Evolutionary conservation across 2,888 invertebrate genomes (phyloP), one percentile per base, ranked within the genome.

Genomic region (Spicauda simplicius): DNA sequence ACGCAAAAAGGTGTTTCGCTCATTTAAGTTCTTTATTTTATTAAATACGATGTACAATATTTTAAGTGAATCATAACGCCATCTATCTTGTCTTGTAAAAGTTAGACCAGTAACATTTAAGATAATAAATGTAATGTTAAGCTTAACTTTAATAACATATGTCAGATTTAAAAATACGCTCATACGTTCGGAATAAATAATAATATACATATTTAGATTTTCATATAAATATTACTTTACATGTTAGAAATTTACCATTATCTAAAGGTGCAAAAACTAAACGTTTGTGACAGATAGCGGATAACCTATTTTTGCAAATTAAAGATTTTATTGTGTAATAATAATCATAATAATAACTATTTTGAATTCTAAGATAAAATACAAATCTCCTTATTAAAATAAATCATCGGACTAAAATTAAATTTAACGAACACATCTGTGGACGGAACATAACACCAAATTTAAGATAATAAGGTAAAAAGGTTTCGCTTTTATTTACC

Each of bases 401-500:
- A 37, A 37, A 37, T 12, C 12, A 45, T 14, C 0, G 10, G 1
- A 41, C 3, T 41, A n/a, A 45, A 1, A 45, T 45, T n/a, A 8
- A 45, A n/a, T 45, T n/a, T 45, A 2, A 5, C 8, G 14, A 16
- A 48, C 16, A 48, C 48, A 16, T 16, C 48, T 6, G 48, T 45
- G 45, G n/a, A 45, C 1, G 10, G 5, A 45, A n/a, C n/a, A 16
- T 7, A 48, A 6, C 16, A 16, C 48, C 48, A n/a, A 48, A 8
- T 48, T 48, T 45, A 14, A 45, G 14, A 8, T 48, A 16, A 33
- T 30, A 59, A 59, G 59, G 50, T 50, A 59, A 50, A 30, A 48
- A 20, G 41, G n/a, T 16, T 16, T 59, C 19, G 30, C 18, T 37
- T 53, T 12, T 53, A 64, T 58, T 58, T 58, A 64, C 64, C 58